Percentiles rank a stretch among this genome's conserved stretches.
Evolutionary conservation across 2,113 vertebrate genomes (phyloP).

Genomic region (Caloenas nicobarica): DNA sequence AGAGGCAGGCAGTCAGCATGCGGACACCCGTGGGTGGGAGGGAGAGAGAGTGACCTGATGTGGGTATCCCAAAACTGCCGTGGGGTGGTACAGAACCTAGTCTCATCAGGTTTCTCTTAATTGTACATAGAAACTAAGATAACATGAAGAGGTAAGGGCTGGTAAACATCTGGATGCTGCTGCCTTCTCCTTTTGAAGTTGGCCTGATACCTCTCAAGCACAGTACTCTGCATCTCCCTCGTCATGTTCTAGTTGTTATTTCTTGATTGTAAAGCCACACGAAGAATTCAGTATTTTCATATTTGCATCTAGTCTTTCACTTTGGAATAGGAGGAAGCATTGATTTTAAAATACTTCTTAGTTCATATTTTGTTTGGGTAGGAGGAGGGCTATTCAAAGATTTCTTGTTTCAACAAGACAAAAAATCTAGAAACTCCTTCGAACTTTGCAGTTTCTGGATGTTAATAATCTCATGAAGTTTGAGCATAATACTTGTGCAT

Average conservation of each 20-base stretch:
- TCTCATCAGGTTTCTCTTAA: not conserved
- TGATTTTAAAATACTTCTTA: not conserved
- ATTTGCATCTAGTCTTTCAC: not conserved
- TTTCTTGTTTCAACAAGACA: not conserved
- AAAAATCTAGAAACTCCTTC: not conserved
- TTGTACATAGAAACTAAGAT: not conserved
- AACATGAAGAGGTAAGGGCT: not conserved
- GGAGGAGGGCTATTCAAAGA: not conserved
- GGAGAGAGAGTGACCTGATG: not conserved
- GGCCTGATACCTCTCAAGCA: not conserved
- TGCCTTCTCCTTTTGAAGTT: not conserved
- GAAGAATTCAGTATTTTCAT: not conserved
- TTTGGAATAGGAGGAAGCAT: not conserved
- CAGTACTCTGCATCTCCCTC: not conserved
- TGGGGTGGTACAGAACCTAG: not conserved
- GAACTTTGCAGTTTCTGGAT: not conserved
- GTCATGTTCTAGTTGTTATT: not conserved
- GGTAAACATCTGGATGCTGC: not conserved
- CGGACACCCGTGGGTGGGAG: not conserved
- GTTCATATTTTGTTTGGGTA: not conserved
- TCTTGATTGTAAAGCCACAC: not conserved
- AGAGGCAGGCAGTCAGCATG: not conserved
- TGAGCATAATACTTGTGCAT: not conserved
- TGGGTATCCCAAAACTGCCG: not conserved
- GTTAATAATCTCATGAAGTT: not conserved